Evolutionary conservation across 2,888 invertebrate species (phyloP), one percentile per base, ranked within the genome.

Genomic region (Agonopterix heracliana): DNA sequence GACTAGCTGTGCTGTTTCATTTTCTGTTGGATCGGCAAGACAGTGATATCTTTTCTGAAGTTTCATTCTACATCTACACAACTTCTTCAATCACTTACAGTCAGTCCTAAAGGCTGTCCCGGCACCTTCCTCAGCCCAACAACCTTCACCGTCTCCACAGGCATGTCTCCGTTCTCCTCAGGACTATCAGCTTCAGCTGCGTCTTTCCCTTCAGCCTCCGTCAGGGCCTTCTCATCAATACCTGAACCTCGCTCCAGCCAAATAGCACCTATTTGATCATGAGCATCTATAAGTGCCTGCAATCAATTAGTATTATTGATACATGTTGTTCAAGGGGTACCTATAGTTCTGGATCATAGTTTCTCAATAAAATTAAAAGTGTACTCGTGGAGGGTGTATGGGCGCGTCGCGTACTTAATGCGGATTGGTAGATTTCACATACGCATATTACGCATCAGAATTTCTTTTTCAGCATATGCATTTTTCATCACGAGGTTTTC

Each of bases 91-190:
- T 51, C 43, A 51, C 82, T 89, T 70, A 92, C 93, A 45, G 93
- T 93, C 58, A 94, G 80, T 67, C 97, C 98, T 81, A 98, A 83
- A 26, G 98, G 97, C 75, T 98, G 96, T 53, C 95, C 94, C 42
- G 94, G 93, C 69, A 93, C 93, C 71, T 96, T 95, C 50, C 95
- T 91, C 41, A 97, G 90, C 34, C 96, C 96, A 26, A 97, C 96
- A 83, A 97, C 94, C 81, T 97, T 93, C 34, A 97, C 94, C 41
- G 94, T 93, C 75, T 95, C 94, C 51, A 93, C 91, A 51, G 93
- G 93, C 93, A 94, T 94, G 64, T 91, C 87, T 78, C 83, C 91
- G 74, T 89, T 90, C 60, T 86, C 83, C 47, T 83, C 86, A 5
- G 75, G 71, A 53, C 61, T 72, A 38, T 74, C 71, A 45, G 59